These are phyloP conservation scores for Dysdera silvatica DNA, from an alignment of 1,140 invertebrate genomes.

Conservation along the genomic window DNA sequence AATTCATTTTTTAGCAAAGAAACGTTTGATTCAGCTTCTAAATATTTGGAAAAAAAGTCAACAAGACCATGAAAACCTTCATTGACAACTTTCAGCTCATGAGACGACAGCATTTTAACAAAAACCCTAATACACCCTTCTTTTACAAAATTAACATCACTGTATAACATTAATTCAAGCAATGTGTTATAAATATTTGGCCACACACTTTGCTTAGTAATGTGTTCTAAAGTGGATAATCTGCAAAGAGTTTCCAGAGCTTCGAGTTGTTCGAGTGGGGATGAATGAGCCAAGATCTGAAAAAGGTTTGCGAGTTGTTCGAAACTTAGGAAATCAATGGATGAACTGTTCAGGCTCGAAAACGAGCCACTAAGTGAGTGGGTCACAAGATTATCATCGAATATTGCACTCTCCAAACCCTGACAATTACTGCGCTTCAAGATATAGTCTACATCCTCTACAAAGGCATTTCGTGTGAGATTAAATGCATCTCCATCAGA, in stretches of 20 bases:
- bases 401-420: too few relatives aligned
- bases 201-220: slow-evolving; percentile 14
- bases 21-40: too few relatives aligned
- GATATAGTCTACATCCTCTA: too few relatives aligned
- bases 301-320: slow-evolving; percentile 8
- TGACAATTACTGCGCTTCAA: too few relatives aligned
- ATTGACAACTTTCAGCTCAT: slow-evolving; percentile 15
- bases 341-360: slow-evolving; percentile 12
- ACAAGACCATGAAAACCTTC: slow-evolving; percentile 20
- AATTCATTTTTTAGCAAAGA: too few relatives aligned
- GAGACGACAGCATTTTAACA: slow-evolving; percentile 16
- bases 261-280: slow-evolving; percentile 16
- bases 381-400: background rate
- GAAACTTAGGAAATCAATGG: slow-evolving; percentile 19
- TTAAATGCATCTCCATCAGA: too few relatives aligned
- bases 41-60: too few relatives aligned
- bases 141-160: slow-evolving; percentile 6
- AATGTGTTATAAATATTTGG: slow-evolving; percentile 4
- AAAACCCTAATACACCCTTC: slow-evolving; percentile 7
- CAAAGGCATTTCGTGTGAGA: too few relatives aligned
- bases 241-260: slow-evolving; percentile 9
- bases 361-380: slow-evolving; percentile 15
- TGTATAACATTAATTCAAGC: slow-evolving; percentile 3
- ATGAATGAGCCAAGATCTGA: background rate
- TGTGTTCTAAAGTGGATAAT: slow-evolving; percentile 15